Evolutionary conservation across 2,888 invertebrate genomes (phyloP).

Genomic region (Parnassius orleans): DNA sequence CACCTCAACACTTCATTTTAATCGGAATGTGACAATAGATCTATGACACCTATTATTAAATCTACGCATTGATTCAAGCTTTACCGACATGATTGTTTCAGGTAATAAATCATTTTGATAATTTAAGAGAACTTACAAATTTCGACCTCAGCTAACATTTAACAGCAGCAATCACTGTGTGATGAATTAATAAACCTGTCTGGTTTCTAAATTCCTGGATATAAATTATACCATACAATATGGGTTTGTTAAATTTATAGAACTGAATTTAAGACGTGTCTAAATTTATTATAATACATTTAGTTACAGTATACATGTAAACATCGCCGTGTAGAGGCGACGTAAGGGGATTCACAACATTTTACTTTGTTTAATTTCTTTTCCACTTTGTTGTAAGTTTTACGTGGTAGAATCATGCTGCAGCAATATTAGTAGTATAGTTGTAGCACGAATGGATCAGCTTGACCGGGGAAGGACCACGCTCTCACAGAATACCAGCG

Average conservation of each 20-base stretch:
- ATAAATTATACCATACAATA: conserved; percentile 7
- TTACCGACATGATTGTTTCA: conserved; percentile 15
- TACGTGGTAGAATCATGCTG: too few species aligned
- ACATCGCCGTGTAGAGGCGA: too few species aligned
- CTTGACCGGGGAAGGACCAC: too few species aligned
- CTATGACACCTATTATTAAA: conserved; percentile 18
- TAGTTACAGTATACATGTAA: too few species aligned
- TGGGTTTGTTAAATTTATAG: not conserved
- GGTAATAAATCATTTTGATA: conserved; percentile 19
- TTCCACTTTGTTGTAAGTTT: too few species aligned
- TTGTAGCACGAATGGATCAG: too few species aligned
- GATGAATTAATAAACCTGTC: conserved; percentile 14
- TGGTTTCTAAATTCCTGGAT: conserved; percentile 1
- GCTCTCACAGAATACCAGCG: too few species aligned
- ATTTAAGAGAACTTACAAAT: conserved; percentile 14
- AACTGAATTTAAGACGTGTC: not conserved
- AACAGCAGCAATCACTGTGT: not conserved
- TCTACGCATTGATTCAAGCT: conserved; percentile 10
- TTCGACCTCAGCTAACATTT: conserved; percentile 12
- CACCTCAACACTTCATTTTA: conserved; percentile 14
- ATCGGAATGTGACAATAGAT: conserved; percentile 18
- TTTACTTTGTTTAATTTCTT: too few species aligned
- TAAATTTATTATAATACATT: not conserved
- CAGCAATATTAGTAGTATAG: too few species aligned
- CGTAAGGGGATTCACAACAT: too few species aligned